Evolutionary conservation across 2,113 vertebrate genomes (phyloP).

Genomic region (Nibea coibor): DNA sequence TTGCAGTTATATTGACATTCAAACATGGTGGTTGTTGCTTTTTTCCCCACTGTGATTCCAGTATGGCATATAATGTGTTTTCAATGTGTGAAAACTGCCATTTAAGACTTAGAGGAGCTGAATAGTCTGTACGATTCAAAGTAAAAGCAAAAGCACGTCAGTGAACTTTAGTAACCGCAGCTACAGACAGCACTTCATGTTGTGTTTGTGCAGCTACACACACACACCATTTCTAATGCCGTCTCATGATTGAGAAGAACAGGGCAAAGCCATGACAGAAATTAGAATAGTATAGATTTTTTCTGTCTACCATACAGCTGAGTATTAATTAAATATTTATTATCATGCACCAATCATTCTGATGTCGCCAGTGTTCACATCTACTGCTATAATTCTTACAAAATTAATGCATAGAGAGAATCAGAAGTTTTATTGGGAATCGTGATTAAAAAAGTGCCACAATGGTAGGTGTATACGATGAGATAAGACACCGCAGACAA

Average conservation of each 20-base stretch:
- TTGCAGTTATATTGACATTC: neutral
- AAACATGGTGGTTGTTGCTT: neutral
- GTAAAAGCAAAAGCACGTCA: neutral
- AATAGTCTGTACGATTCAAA: neutral
- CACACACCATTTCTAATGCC: neutral
- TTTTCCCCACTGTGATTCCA: neutral
- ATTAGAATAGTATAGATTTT: too few species aligned
- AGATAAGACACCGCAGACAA: neutral
- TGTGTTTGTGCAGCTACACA: neutral
- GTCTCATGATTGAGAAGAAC: too few species aligned
- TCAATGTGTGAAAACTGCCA: neutral
- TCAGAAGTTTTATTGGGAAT: neutral
- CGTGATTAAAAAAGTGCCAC: neutral
- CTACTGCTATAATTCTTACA: neutral
- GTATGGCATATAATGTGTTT: neutral
- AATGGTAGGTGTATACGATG: neutral
- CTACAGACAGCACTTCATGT: neutral
- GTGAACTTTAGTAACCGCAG: neutral
- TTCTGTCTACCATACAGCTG: too few species aligned
- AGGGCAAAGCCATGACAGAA: too few species aligned
- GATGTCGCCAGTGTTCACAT: neutral
- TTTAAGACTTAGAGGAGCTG: neutral
- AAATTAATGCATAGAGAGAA: neutral
- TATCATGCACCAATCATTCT: neutral
- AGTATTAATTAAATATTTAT: neutral